These are phyloP conservation scores for Galeopterus variegatus DNA, from an alignment of 2,113 vertebrate species.

Conservation along the genomic window DNA sequence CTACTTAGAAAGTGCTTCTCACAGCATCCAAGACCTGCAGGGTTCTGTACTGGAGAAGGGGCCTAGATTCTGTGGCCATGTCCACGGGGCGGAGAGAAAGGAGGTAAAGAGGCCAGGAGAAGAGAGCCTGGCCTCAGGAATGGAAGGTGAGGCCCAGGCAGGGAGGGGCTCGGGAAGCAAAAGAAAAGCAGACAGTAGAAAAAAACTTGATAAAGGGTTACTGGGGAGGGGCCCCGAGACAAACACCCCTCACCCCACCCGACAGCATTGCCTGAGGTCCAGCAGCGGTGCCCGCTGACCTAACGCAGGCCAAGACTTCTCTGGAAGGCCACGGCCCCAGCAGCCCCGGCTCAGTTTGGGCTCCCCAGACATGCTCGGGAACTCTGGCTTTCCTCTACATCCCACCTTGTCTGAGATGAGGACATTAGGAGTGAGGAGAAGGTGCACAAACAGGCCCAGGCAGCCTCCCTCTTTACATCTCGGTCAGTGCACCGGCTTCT, in stretches of 20 bases:
- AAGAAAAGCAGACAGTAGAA: background rate
- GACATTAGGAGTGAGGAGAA: background rate
- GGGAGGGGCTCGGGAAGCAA: background rate
- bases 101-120: background rate
- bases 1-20: background rate
- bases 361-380: background rate
- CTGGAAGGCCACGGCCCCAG: background rate
- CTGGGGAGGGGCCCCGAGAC: accelerated
- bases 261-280: background rate
- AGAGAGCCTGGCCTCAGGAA: background rate
- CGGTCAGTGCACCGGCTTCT: accelerated
- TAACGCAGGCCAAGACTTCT: background rate
- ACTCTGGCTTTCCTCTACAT: background rate
- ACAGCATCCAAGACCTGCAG: background rate
- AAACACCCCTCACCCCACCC: accelerated
- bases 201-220: accelerated
- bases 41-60: background rate
- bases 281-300: background rate
- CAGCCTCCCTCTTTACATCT: background rate
- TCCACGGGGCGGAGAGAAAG: background rate
- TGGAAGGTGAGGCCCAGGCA: background rate
- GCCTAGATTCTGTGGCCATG: accelerated
- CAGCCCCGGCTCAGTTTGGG: background rate
- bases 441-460: background rate
- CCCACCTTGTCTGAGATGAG: background rate